phyloP scores from a whole-genome alignment of 2,113 vertebrate species.

The Sorex araneus region DNA sequence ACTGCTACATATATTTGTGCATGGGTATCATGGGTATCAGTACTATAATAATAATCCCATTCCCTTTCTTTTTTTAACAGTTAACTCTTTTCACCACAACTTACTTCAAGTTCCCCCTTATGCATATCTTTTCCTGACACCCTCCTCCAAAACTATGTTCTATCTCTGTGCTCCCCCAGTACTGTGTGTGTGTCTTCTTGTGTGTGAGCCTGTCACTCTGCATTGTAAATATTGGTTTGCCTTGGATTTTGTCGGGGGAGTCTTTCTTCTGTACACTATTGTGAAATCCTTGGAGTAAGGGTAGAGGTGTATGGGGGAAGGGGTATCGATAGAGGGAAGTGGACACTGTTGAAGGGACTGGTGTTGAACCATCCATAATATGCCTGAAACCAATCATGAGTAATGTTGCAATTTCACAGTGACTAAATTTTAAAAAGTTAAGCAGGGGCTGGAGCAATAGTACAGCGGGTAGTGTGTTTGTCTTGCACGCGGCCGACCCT shows the following conservation, averaged over 20 bases:
- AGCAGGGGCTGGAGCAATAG: too few species aligned
- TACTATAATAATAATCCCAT: neutral
- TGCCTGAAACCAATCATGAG: too few species aligned
- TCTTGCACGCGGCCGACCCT: too few species aligned
- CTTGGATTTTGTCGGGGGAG: neutral
- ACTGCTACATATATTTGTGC: neutral
- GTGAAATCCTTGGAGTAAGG: neutral
- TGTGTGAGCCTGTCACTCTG: neutral
- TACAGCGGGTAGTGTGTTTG: too few species aligned
- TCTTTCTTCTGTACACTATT: conserved; percentile 36
- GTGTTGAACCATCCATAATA: too few species aligned
- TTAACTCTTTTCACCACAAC: conserved; percentile 9
- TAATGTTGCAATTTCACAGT: too few species aligned
- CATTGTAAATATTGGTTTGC: neutral
- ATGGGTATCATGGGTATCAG: neutral
- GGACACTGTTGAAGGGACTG: too few species aligned
- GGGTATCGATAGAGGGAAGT: too few species aligned
- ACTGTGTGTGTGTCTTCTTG: neutral
- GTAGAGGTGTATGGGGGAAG: neutral
- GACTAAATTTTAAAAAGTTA: too few species aligned
- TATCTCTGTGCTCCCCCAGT: neutral
- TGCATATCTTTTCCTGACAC: conserved; percentile 28
- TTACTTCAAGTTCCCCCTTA: neutral
- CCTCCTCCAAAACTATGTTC: neutral
- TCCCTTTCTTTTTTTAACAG: neutral